Evolutionary conservation across 2,797 vertebrate genomes (phyloP).

Genomic region (Myripristis murdjan): DNA sequence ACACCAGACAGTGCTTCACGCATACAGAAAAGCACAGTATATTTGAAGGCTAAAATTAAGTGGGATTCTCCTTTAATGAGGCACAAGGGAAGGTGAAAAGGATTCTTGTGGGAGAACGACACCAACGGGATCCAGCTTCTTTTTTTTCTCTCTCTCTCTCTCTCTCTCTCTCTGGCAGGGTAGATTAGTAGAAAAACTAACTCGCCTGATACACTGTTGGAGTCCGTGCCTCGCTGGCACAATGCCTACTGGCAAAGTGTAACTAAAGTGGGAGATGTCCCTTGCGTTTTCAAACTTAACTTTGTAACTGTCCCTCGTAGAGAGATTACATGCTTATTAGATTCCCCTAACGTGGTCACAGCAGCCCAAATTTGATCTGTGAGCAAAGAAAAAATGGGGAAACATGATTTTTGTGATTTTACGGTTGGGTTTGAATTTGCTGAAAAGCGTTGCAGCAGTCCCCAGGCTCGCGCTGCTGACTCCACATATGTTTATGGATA

Average conservation of each 20-base stretch:
- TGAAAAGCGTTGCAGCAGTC: slow-evolving; percentile 52
- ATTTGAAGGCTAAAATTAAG: slow-evolving; percentile 55
- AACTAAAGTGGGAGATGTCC: slow-evolving; percentile 50
- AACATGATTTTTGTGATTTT: slow-evolving; percentile 40
- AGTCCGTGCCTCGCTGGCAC: slow-evolving; percentile 38
- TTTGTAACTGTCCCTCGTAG: slow-evolving; percentile 42
- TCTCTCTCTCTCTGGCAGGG: slow-evolving; percentile 1
- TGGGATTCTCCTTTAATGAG: slow-evolving; percentile 62
- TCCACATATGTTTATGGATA: slow-evolving; percentile 56
- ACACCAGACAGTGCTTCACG: slow-evolving; percentile 43
- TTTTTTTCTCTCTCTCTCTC: slow-evolving; percentile 17
- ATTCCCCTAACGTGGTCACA: slow-evolving; percentile 57
- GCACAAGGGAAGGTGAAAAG: slow-evolving; percentile 36
- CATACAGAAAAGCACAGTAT: slow-evolving; percentile 33
- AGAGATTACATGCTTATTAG: slow-evolving; percentile 60
- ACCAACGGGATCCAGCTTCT: slow-evolving; percentile 54
- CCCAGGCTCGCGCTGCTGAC: slow-evolving; percentile 56
- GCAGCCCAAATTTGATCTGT: slow-evolving; percentile 36
- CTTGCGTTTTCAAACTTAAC: slow-evolving; percentile 54
- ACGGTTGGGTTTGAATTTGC: slow-evolving; percentile 46
- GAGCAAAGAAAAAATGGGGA: slow-evolving; percentile 21
- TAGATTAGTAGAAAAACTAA: slow-evolving; percentile 22
- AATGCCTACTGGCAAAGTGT: slow-evolving; percentile 50
- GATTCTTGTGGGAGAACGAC: slow-evolving; percentile 46
- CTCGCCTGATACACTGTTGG: slow-evolving; percentile 30